Evolutionary conservation across 2,797 vertebrate species (phyloP).

Genomic region (Oryzias dopingdopingensis): DNA sequence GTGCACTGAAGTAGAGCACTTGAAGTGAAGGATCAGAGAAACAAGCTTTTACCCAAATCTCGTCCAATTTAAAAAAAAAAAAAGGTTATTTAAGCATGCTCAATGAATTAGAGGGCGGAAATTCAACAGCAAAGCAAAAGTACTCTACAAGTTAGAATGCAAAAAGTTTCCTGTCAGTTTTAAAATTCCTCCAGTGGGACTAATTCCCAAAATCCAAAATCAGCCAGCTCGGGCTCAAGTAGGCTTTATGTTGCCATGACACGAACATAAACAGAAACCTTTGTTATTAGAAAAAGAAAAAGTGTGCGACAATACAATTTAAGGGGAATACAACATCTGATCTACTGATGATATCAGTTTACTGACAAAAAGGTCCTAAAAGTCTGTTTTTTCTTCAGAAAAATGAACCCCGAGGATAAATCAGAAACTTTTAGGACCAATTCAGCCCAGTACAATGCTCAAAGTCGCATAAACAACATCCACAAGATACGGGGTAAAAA

Average conservation of each 20-base stretch:
- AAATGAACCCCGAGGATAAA: too few species aligned
- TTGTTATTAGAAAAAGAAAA: slow-evolving; percentile 45
- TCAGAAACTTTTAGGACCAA: neutral
- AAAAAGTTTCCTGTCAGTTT: slow-evolving; percentile 34
- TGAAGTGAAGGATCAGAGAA: slow-evolving; percentile 54
- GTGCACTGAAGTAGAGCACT: slow-evolving; percentile 68
- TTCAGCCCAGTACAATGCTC: slow-evolving; percentile 19
- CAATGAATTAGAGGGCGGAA: slow-evolving; percentile 1
- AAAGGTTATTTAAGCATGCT: neutral
- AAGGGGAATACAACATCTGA: slow-evolving; percentile 52
- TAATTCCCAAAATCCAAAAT: slow-evolving; percentile 43
- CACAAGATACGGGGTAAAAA: slow-evolving; percentile 64
- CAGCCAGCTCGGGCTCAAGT: slow-evolving; percentile 22
- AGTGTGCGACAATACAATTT: slow-evolving; percentile 37
- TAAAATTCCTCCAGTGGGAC: slow-evolving; percentile 20
- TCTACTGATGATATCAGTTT: slow-evolving; percentile 50
- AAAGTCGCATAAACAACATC: slow-evolving; percentile 43
- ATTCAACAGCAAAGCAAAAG: slow-evolving; percentile 4
- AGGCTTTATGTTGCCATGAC: slow-evolving; percentile 51
- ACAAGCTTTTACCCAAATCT: slow-evolving; percentile 5
- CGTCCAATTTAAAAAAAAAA: slow-evolving; percentile 1
- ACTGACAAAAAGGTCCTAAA: slow-evolving; percentile 13
- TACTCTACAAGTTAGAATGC: slow-evolving; percentile 1
- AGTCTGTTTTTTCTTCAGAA: too few species aligned
- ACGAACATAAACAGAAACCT: slow-evolving; percentile 64